Evolutionary conservation across 1,140 invertebrate species (phyloP).

Genomic region (Propsilocerus akamusi): DNA sequence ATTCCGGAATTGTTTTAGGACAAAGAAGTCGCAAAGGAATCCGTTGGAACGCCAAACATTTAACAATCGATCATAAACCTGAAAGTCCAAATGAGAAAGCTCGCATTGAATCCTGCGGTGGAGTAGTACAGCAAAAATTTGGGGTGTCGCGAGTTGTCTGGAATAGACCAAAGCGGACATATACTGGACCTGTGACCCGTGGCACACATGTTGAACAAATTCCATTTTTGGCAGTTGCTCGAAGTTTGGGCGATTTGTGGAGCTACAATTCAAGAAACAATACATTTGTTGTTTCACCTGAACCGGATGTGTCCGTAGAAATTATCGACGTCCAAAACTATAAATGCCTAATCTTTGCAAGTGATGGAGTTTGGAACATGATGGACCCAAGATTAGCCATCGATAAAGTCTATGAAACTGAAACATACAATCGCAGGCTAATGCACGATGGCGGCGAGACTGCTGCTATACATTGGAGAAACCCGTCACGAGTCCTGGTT

Average conservation of each 20-base stretch:
- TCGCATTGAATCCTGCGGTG: conserved; percentile 72
- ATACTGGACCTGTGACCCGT: conserved; percentile 57
- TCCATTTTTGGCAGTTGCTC: conserved; percentile 87
- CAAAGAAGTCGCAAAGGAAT: conserved; percentile 40
- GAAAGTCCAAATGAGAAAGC: conserved; percentile 71
- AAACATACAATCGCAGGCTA: conserved; percentile 52
- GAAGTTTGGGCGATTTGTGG: conserved; percentile 92
- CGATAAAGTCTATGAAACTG: conserved; percentile 59
- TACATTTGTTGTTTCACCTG: conserved; percentile 91
- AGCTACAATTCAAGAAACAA: conserved; percentile 81
- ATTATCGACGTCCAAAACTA: conserved; percentile 44
- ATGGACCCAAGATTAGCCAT: conserved; percentile 69
- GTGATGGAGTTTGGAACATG: conserved; percentile 96
- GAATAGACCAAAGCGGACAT: conserved; percentile 52
- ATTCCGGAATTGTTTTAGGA: conserved; percentile 85
- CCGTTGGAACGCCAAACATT: conserved; percentile 54
- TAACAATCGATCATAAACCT: conserved; percentile 90
- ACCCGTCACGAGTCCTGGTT: conserved; percentile 80
- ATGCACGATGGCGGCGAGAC: conserved; percentile 26
- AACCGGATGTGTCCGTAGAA: conserved; percentile 83
- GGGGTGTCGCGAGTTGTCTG: conserved; percentile 92
- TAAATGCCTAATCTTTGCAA: conserved; percentile 85
- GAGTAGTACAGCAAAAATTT: conserved; percentile 74
- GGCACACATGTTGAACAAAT: conserved; percentile 84
- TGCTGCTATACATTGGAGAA: conserved; percentile 48